Conservation (phyloP, 2,888 invertebrate species). For the Holacanthella duospinosa region DNA sequence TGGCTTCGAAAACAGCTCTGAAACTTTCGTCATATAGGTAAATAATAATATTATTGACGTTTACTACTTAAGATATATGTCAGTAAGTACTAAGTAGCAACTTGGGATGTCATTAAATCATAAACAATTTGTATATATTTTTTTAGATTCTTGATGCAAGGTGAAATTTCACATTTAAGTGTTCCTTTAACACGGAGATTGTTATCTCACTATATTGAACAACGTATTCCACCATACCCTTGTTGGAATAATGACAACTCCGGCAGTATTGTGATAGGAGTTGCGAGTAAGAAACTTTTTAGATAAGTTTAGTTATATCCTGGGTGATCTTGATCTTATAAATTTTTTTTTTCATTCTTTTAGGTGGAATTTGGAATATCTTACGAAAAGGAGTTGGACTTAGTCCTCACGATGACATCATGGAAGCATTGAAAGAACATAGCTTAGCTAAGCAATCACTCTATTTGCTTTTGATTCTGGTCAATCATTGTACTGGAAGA, state of each 20-base stretch:
- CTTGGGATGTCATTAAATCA: no score
- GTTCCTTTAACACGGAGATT: slow-evolving; percentile 68
- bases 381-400: slow-evolving; percentile 54
- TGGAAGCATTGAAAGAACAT: slow-evolving; percentile 33
- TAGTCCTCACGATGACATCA: slow-evolving; percentile 24
- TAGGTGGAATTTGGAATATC: slow-evolving; percentile 68
- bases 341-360: slow-evolving; percentile 9
- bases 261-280: slow-evolving; percentile 74
- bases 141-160: slow-evolving; percentile 50
- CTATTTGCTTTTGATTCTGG: slow-evolving; percentile 70
- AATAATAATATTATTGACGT: slow-evolving; percentile 19
- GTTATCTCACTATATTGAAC: slow-evolving; percentile 61
- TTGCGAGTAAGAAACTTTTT: slow-evolving; percentile 46
- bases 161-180: slow-evolving; percentile 61
- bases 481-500: slow-evolving; percentile 65
- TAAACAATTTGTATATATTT: slow-evolving; percentile 14
- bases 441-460: slow-evolving; percentile 78
- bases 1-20: slow-evolving; percentile 55
- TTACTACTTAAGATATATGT: background rate
- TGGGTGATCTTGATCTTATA: no score
- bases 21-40: slow-evolving; percentile 61
- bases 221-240: slow-evolving; percentile 56
- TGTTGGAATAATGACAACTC: slow-evolving; percentile 55
- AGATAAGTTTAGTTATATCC: background rate
- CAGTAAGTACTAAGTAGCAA: no score